These are phyloP conservation scores for Dissostichus mawsoni DNA, from an alignment of 2,113 vertebrate genomes.

Conservation along the genomic window DNA sequence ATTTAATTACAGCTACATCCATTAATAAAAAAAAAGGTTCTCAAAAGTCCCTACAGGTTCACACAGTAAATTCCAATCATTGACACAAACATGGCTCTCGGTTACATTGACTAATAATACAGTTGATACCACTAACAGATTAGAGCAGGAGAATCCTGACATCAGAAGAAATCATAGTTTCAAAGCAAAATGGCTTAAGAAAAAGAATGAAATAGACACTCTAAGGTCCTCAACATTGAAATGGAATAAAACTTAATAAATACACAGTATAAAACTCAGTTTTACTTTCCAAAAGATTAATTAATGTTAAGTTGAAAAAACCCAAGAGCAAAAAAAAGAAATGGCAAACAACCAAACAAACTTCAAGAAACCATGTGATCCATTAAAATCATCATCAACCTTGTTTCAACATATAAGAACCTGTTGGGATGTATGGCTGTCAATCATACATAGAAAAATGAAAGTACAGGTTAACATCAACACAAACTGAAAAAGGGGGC, in stretches of 20 bases:
- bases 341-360: slow-evolving; percentile 21
- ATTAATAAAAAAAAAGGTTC: slow-evolving; percentile 5
- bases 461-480: slow-evolving; percentile 4
- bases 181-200: slow-evolving; percentile 24
- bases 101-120: background rate
- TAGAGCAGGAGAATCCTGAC: background rate
- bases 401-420: background rate
- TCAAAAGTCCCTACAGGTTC: background rate
- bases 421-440: background rate
- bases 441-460: background rate
- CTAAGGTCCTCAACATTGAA: slow-evolving; percentile 18
- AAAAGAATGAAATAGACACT: background rate
- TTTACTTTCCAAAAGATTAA: slow-evolving; percentile 1
- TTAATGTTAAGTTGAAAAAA: slow-evolving; percentile 41
- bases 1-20: slow-evolving; percentile 51
- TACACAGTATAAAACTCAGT: slow-evolving; percentile 68
- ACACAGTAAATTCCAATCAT: slow-evolving; percentile 4
- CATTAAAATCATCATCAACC: background rate
- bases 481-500: background rate
- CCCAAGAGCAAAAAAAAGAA: slow-evolving; percentile 17
- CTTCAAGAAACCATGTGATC: background rate
- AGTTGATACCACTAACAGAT: background rate
- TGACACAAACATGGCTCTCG: slow-evolving; percentile 40
- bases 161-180: background rate
- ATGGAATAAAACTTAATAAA: slow-evolving; percentile 69